Base-by-base conservation (phyloP, 2,113 vertebrate species). In the Triplophysa rosa region DNA sequence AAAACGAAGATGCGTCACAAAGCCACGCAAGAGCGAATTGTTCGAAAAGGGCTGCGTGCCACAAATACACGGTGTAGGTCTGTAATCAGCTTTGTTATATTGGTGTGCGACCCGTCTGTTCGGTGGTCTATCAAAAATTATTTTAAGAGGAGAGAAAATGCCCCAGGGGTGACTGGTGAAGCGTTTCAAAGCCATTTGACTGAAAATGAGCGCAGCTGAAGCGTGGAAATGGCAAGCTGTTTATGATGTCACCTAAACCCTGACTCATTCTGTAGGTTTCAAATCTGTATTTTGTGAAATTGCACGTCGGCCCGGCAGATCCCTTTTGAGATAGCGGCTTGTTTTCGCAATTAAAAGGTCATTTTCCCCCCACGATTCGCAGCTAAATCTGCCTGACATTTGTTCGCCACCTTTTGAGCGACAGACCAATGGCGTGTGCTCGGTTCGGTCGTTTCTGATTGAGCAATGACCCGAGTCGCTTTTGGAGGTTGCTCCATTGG, bases 141-240 rank as follows among this genome's bases (percentile, higher is more conserved):
- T 84, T 84, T 82, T 64, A 71, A 82, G 79, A 82, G 71, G 83
- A 59, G 70, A 82, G 80, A 84, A 84, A 82, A 82, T 84, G 83
- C 83, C 80, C 80, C 75, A 81, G 81, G 80, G 83, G 77, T 62
- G 83, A 82, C 71, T 81, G 81, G 71, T 84, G 80, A 82, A 84
- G 80, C 80, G 77, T 84, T 81, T 82, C 77, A 82, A 84, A 84
- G 83, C 83, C 83, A 84, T 84, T 84, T 84, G 83, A 84, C 75
- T 84, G 83, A 84, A 84, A 84, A 84, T 84, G 80, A 79, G 83
- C 61, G 83, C 83, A 84, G 78, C 83, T 84, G 77, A 67, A 82
- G 83, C 83, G 83, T 84, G 80, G 81, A 82, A 84, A 84, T 84
- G 77, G 77, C 83, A 84, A 82, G 83, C 80, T 84, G 83, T 84